Evolutionary conservation across 2,888 invertebrate species (phyloP).

Genomic region (Uloborus plumipes): DNA sequence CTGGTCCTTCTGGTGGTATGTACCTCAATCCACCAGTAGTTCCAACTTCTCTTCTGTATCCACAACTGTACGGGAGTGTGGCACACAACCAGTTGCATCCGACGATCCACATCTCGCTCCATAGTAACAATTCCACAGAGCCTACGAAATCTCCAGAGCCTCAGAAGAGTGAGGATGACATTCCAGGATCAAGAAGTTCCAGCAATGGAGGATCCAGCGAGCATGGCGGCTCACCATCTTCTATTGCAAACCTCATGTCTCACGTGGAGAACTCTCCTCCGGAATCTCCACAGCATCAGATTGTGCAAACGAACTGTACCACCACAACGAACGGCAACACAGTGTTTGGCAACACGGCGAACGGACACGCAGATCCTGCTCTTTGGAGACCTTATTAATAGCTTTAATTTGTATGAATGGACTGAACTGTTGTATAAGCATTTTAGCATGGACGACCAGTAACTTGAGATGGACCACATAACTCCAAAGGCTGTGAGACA

Average conservation of each 20-base stretch:
- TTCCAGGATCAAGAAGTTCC: constrained; percentile 38
- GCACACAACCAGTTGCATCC: constrained; percentile 69
- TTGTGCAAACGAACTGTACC: constrained; percentile 32
- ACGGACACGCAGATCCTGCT: constrained; percentile 59
- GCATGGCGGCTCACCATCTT: constrained; percentile 30
- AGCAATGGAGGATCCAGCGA: constrained; percentile 36
- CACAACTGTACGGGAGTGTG: constrained; percentile 69
- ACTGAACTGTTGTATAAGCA: too few relatives aligned
- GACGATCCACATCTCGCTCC: constrained; percentile 62
- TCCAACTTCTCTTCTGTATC: constrained; percentile 70
- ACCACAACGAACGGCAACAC: constrained; percentile 48
- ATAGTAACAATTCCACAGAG: constrained; percentile 51
- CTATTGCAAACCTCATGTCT: constrained; percentile 34
- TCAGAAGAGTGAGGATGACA: constrained; percentile 36
- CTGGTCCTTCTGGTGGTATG: constrained; percentile 67
- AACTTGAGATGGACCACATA: too few relatives aligned
- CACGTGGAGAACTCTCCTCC: constrained; percentile 13
- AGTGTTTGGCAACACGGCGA: constrained; percentile 36
- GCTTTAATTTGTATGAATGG: neutral
- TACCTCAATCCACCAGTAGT: constrained; percentile 69
- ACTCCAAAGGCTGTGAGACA: too few relatives aligned
- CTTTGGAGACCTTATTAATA: constrained; percentile 67
- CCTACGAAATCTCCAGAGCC: constrained; percentile 52
- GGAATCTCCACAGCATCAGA: neutral
- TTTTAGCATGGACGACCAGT: too few relatives aligned